Evolutionary conservation across 2,888 invertebrate genomes (phyloP), one percentile per base, ranked within the genome.

Genomic region (Ornithoptera alexandrae): DNA sequence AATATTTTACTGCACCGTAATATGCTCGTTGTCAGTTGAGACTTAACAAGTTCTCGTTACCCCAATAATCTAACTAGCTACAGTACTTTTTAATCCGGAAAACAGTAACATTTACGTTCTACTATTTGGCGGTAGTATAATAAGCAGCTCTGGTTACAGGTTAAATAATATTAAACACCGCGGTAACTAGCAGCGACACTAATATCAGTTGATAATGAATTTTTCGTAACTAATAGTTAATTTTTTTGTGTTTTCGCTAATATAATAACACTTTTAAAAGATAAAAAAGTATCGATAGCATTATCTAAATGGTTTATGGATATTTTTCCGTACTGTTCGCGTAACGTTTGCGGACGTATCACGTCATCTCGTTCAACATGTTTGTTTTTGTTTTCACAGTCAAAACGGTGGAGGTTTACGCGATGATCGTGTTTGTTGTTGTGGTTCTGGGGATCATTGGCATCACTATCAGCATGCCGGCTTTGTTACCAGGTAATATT

Each of bases 381-480:
- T 66, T 46, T 62, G 62, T 68, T 64, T 68, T 68, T 39, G 53
- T 60, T 64, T 62, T 60, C 1, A 2, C 62, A 68, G 62, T 60
- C n/a, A 58, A 46, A n/a, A 36, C n/a, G 22, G 30, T 22, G 56
- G 30, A 61, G n/a, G 17, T 53, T 0, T 24, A 18, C 39, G 42
- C 46, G 57, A 68, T 66, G 69, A 62, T 62, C 30, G 65, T 58
- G 6, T 50, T 69, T 42, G 58, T 66, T 22, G 30, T 58, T 30
- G 65, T 69, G 58, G n/a, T 69, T 22, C 30, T 66, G 61, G 65
- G 62, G 36, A 65, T 69, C 36, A 50, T 66, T 18, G 69, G 65
- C 58, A 36, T 69, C 30, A 62, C 65, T 46, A 42, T 69, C 18
- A 65, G 62, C 12, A 58, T 57, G 18, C 69, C 69, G 36, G 69